A percentile compares a stretch with the other conserved stretches of the same genome.
phyloP scores from a whole-genome alignment of 2,888 invertebrate species.

The Oconnorella tubifera region DNA sequence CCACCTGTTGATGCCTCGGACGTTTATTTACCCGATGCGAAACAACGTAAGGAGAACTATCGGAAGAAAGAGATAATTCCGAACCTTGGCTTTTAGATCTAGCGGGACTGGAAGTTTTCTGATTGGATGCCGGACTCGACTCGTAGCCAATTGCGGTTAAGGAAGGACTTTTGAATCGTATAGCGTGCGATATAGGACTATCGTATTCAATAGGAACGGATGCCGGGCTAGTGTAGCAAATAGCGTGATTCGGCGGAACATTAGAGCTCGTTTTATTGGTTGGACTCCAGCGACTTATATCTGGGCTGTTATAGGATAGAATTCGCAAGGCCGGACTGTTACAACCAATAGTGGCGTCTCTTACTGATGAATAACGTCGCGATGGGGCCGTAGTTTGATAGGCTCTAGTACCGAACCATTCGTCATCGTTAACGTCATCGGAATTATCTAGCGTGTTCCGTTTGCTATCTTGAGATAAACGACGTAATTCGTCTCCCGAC shows the following conservation, averaged over 20 bases:
- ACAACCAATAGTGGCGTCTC: too few species aligned
- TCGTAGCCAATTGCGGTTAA: background rate
- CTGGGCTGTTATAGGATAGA: too few species aligned
- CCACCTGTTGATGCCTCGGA: background rate
- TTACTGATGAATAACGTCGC: too few species aligned
- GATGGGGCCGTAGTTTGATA: background rate
- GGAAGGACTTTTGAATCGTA: background rate
- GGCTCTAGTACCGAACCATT: background rate
- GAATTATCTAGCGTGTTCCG: background rate
- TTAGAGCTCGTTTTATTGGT: too few species aligned
- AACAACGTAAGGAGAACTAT: too few species aligned
- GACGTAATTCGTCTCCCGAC: background rate
- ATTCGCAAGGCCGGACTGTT: too few species aligned
- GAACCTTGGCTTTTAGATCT: conserved; percentile 9
- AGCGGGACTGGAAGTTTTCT: background rate
- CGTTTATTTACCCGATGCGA: background rate
- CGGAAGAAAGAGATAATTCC: conserved; percentile 3
- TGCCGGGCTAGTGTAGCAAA: too few species aligned
- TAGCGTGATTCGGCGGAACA: too few species aligned
- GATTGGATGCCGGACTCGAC: background rate
- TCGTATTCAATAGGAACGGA: background rate
- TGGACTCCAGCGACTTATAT: too few species aligned
- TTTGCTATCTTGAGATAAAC: background rate
- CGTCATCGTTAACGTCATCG: background rate
- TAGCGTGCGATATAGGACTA: background rate